These are phyloP conservation scores for Cydia fagiglandana DNA, from an alignment of 1,140 invertebrate genomes.

Conservation along the genomic window DNA sequence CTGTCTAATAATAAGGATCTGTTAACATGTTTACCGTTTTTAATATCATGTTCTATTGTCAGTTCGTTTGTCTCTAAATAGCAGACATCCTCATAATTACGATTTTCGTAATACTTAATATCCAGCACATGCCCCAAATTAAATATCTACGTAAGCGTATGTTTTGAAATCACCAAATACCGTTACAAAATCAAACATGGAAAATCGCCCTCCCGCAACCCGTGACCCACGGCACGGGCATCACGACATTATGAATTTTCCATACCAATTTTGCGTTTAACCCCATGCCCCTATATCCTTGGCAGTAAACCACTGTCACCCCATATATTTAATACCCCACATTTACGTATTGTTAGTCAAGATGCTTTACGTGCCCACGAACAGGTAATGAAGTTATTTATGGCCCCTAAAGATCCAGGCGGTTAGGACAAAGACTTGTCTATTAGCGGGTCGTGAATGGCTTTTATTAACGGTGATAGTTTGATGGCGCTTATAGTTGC, in stretches of 20 bases:
- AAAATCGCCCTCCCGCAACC: no score
- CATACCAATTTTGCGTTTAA: conserved; percentile 16
- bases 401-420: conserved; percentile 59
- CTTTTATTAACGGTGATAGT: conserved; percentile 53
- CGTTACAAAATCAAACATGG: no score
- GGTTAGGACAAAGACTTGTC: conserved; percentile 58
- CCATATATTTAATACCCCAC: conserved; percentile 63
- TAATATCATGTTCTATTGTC: no score
- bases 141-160: no score
- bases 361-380: conserved; percentile 58
- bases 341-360: conserved; percentile 69
- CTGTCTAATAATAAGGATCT: no score
- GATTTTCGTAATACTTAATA: no score
- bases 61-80: no score
- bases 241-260: conserved; percentile 4
- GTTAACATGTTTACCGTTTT: no score
- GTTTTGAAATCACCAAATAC: no score
- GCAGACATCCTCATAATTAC: no score
- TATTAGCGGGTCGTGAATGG: conserved; percentile 51
- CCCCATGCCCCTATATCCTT: conserved; percentile 20
- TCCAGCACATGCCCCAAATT: no score
- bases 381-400: conserved; percentile 76
- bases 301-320: conserved; percentile 58
- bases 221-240: background rate
- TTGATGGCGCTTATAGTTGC: conserved; percentile 32